Percentiles rank a stretch among this genome's conserved stretches.
These are phyloP conservation scores for Andrena fulva DNA, from an alignment of 2,888 invertebrate genomes.

Conservation along the genomic window DNA sequence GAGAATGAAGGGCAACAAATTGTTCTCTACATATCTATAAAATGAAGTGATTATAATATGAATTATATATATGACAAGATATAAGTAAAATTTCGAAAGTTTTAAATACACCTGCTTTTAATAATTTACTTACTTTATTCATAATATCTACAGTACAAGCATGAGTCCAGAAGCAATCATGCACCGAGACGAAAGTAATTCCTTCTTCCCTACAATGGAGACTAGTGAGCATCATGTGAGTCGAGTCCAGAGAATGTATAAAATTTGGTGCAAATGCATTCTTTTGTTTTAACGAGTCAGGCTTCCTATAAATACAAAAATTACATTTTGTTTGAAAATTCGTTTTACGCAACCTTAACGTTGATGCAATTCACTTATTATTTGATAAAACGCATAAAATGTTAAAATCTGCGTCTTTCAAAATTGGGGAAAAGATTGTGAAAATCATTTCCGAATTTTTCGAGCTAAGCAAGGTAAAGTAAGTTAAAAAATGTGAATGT, in stretches of 20 bases:
- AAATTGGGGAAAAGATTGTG: no score
- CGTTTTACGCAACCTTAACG: no score
- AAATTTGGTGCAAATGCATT: conserved; percentile 99
- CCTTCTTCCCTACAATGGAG: conserved; percentile 93
- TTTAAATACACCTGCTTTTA: not conserved
- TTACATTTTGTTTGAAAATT: not conserved
- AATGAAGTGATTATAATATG: conserved; percentile 47
- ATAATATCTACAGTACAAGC: conserved; percentile 93
- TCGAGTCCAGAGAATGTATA: conserved; percentile 98
- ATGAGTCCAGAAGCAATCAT: conserved; percentile 99
- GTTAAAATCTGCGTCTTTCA: no score
- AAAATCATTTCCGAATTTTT: no score
- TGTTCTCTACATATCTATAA: conserved; percentile 97
- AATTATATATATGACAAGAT: not conserved
- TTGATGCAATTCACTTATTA: no score
- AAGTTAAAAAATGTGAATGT: no score
- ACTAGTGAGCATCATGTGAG: conserved; percentile 99
- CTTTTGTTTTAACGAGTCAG: conserved; percentile 95
- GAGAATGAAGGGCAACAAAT: conserved; percentile 97
- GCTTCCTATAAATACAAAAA: conserved; percentile 86
- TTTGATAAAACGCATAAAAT: no score
- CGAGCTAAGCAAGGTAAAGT: no score
- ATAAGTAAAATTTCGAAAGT: not conserved
- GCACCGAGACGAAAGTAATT: conserved; percentile 97
- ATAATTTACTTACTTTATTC: conserved; percentile 90